phyloP scores from a whole-genome alignment of 2,888 invertebrate genomes.

The Phalera bucephala region DNA sequence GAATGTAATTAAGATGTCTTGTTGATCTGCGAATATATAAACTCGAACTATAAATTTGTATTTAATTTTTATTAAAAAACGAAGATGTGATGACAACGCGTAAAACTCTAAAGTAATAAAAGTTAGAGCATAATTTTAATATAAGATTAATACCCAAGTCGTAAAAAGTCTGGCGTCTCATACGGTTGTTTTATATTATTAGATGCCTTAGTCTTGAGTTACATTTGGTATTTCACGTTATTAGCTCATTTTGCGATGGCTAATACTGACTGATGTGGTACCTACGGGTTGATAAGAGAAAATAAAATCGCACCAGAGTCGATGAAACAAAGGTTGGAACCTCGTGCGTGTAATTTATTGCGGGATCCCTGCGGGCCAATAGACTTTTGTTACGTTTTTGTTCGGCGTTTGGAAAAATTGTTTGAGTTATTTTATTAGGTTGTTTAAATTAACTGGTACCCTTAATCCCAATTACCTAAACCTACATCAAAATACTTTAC shows the following conservation, averaged over 20 bases:
- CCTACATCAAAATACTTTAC: too few relatives aligned
- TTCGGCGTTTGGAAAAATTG: not conserved
- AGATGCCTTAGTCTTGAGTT: not conserved
- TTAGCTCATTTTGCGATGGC: not conserved
- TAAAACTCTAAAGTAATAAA: constrained; percentile 1
- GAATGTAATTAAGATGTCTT: constrained; percentile 6
- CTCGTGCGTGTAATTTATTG: not conserved
- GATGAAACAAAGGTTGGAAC: not conserved
- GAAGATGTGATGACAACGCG: not conserved
- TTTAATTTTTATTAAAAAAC: not conserved
- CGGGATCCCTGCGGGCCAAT: not conserved
- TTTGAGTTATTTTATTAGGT: not conserved
- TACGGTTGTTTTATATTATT: not conserved
- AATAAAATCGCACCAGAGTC: not conserved
- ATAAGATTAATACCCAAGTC: not conserved
- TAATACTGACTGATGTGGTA: not conserved
- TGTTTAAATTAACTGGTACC: too few relatives aligned
- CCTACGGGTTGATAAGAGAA: not conserved
- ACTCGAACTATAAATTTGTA: not conserved
- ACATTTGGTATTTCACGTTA: not conserved
- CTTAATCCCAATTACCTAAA: too few relatives aligned
- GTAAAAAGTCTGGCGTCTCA: not conserved
- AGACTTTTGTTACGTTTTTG: not conserved
- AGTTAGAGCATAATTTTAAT: not conserved
- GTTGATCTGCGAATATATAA: not conserved